Percentiles rank a stretch among this genome's conserved stretches.
phyloP scores from a whole-genome alignment of 2,888 invertebrate genomes.

The Tinea pellionella region DNA sequence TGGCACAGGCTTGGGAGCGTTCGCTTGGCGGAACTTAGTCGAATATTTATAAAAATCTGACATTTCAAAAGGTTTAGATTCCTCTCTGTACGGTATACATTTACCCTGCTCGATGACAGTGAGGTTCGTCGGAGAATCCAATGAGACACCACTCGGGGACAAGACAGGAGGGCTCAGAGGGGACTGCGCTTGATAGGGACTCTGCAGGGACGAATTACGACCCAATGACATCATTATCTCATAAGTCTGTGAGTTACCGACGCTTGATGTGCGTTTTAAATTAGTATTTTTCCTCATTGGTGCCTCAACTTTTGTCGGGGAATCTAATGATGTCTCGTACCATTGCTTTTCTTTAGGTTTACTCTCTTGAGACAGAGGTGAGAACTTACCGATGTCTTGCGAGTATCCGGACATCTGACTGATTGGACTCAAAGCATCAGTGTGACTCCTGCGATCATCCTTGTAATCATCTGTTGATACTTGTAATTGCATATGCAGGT shows the following conservation, averaged over 20 bases:
- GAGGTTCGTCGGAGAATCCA: constrained; percentile 84
- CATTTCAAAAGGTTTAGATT: constrained; percentile 97
- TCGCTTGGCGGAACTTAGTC: constrained; percentile 84
- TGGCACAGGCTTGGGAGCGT: constrained; percentile 39
- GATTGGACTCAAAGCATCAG: constrained; percentile 50
- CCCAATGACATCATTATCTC: constrained; percentile 56
- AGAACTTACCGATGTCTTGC: constrained; percentile 48
- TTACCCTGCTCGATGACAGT: constrained; percentile 89
- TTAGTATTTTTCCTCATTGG: constrained; percentile 53
- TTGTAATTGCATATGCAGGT: constrained; percentile 48
- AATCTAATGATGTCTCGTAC: constrained; percentile 77
- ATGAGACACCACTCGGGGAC: constrained; percentile 54
- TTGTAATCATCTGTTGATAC: constrained; percentile 56
- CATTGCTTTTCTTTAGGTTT: constrained; percentile 73
- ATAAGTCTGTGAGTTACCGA: constrained; percentile 62
- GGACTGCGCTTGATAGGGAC: constrained; percentile 37
- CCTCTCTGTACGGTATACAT: constrained; percentile 92
- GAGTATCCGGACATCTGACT: constrained; percentile 56
- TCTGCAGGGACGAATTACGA: constrained; percentile 55
- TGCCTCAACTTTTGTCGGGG: constrained; percentile 52
- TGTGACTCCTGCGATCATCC: constrained; percentile 41
- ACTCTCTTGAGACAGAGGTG: constrained; percentile 53
- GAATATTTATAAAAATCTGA: constrained; percentile 98
- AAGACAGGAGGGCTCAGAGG: constrained; percentile 46
- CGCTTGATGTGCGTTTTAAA: constrained; percentile 66